Conservation (phyloP, 2,888 invertebrate species). For the Entomobrya multifasciata region DNA sequence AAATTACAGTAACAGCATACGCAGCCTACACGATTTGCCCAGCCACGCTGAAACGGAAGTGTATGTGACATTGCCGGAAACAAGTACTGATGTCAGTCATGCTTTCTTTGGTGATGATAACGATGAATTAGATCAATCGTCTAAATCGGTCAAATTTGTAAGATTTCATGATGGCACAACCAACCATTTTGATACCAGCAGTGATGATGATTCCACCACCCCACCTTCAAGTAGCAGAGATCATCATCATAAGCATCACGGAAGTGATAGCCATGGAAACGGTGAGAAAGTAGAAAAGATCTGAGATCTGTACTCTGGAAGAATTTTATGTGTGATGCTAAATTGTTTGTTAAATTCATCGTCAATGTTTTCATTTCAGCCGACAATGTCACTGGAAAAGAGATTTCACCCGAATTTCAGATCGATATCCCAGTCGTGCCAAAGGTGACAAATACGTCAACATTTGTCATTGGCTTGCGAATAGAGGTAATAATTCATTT, state of each 20-base stretch:
- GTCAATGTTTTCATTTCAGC: conserved; percentile 10
- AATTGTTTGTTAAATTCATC: background rate
- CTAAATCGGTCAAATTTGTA: conserved; percentile 19
- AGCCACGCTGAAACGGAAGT: background rate
- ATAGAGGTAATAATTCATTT: conserved; percentile 74
- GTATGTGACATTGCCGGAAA: conserved; percentile 28
- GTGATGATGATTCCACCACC: background rate
- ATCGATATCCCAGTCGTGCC: conserved; percentile 59
- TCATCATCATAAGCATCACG: conserved; percentile 14
- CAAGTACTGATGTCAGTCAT: background rate
- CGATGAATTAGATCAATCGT: background rate
- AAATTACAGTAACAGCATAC: conserved; percentile 1
- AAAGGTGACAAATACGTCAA: conserved; percentile 69
- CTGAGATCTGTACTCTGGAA: too few relatives aligned
- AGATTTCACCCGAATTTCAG: conserved; percentile 36
- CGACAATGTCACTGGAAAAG: background rate
- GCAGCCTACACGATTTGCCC: background rate
- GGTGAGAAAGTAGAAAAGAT: background rate
- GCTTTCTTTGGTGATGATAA: background rate
- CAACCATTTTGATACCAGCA: background rate
- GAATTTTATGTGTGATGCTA: background rate
- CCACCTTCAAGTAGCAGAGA: background rate
- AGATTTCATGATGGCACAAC: conserved; percentile 35
- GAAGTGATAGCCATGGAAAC: background rate
- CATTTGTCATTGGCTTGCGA: conserved; percentile 76